These are phyloP conservation scores for Papilio gigon DNA, from an alignment of 2,888 invertebrate genomes.

Conservation along the genomic window DNA sequence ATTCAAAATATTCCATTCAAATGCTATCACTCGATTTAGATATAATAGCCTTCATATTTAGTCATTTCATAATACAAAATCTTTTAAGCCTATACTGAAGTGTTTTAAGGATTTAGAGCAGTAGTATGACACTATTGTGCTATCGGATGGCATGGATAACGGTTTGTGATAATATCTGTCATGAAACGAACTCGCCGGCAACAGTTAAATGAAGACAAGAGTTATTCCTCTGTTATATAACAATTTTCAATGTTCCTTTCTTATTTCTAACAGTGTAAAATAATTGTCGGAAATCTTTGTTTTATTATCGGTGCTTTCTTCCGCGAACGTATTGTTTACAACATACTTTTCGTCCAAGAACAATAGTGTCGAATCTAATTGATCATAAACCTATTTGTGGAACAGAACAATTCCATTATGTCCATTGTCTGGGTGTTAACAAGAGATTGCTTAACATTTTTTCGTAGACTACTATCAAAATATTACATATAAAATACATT, in stretches of 20 bases:
- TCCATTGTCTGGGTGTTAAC: slow-evolving; percentile 12
- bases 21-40: background rate
- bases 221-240: background rate
- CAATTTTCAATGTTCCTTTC: background rate
- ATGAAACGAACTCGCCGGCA: too few species aligned
- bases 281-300: background rate
- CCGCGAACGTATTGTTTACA: slow-evolving; percentile 12
- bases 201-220: too few species aligned
- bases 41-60: background rate
- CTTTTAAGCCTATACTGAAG: background rate
- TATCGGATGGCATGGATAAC: slow-evolving; percentile 8
- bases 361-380: slow-evolving; percentile 38
- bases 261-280: background rate
- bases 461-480: background rate
- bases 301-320: slow-evolving; percentile 5
- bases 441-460: background rate
- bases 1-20: background rate
- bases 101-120: slow-evolving; percentile 16
- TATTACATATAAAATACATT: too few species aligned
- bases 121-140: slow-evolving; percentile 4
- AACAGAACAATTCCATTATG: slow-evolving; percentile 44
- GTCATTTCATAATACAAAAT: background rate
- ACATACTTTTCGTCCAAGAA: slow-evolving; percentile 2
- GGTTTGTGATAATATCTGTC: slow-evolving; percentile 4
- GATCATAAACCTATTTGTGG: slow-evolving; percentile 49